Conservation (phyloP, 2,113 vertebrate genomes). For the Apteryx mantelli region DNA sequence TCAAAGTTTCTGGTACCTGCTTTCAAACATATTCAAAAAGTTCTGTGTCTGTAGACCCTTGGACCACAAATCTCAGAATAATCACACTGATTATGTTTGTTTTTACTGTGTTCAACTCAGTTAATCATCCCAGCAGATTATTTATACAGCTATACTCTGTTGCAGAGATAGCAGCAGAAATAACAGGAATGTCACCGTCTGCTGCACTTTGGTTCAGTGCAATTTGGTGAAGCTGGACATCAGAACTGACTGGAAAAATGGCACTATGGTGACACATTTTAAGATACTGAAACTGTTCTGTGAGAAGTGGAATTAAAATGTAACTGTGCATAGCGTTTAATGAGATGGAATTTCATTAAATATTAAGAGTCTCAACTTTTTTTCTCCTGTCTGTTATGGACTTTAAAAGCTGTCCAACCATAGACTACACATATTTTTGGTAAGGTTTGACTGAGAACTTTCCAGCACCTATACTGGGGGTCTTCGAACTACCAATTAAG, state of each 20-base stretch:
- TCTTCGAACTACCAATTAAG: background rate
- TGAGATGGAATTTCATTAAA: background rate
- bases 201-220: background rate
- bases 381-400: background rate
- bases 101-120: background rate
- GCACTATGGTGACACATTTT: background rate
- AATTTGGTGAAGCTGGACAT: accelerated
- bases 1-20: accelerated
- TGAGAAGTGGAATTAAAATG: background rate
- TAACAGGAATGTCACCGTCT: background rate
- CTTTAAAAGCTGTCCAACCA: background rate
- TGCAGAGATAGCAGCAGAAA: background rate
- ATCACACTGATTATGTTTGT: background rate
- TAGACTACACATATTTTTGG: background rate
- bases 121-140: background rate
- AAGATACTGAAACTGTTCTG: background rate
- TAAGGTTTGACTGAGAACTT: background rate
- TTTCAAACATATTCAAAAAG: background rate
- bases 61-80: background rate
- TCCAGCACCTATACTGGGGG: background rate
- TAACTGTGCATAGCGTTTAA: background rate
- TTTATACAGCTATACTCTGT: background rate
- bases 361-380: background rate
- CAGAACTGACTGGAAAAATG: background rate
- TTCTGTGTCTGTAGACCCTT: background rate